Evolutionary conservation across 2,113 vertebrate genomes (phyloP).

Genomic region (Pardalotus punctatus): DNA sequence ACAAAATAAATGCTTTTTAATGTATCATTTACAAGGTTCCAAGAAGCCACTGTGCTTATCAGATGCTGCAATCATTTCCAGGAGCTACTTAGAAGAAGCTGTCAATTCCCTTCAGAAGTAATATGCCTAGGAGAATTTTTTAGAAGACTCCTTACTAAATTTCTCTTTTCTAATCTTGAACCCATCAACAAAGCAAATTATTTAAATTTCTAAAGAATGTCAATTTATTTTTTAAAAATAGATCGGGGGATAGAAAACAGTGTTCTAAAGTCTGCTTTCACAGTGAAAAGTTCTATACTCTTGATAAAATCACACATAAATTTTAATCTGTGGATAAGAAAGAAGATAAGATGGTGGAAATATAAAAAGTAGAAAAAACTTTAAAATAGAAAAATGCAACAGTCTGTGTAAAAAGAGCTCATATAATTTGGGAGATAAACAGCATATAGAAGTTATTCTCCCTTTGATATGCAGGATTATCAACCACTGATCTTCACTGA

Average conservation of each 20-base stretch:
- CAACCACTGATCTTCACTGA: neutral
- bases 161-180: conserved; percentile 6
- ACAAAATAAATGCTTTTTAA: conserved; percentile 25
- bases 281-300: neutral
- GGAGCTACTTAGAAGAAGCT: conserved; percentile 19
- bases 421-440: neutral
- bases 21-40: conserved; percentile 11
- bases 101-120: neutral
- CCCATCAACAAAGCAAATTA: neutral
- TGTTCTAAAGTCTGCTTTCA: neutral
- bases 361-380: neutral
- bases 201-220: neutral
- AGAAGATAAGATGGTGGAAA: neutral
- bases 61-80: conserved; percentile 31
- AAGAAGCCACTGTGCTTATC: neutral
- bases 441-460: neutral
- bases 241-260: neutral
- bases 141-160: neutral
- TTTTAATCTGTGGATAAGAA: neutral
- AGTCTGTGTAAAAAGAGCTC: neutral
- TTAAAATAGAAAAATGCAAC: neutral
- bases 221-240: neutral
- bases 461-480: neutral
- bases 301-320: neutral
- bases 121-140: neutral